Base-by-base conservation (phyloP, 2,797 vertebrate genomes). In the Gallinago stenura region DNA sequence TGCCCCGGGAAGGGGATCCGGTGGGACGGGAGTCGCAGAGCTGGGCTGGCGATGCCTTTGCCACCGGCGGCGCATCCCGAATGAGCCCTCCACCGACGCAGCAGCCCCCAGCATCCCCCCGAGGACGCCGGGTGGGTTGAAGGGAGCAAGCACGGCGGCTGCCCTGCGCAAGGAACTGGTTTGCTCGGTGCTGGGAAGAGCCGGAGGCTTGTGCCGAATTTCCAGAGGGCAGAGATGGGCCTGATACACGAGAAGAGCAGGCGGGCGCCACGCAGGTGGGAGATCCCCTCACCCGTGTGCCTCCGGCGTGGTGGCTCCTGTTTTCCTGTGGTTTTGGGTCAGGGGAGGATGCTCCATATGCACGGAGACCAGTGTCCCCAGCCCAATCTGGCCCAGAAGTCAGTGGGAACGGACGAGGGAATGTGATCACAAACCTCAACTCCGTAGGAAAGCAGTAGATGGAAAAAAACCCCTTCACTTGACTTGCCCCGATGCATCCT, bases 41-140 rank as follows among this genome's bases (percentile, higher is more conserved):
- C 79, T 6, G 7, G 71, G 76, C 54, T 72, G 61, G 85, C 1
- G 1, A 9, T 25, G 83, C 37, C 83, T 88, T 30, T 33, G 87
- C 56, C 7, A 1, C 10, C 0, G 5, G 33, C 0, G 2, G 46
- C 6, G 2, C 57, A 69, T 69, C 58, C 12, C 0, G 1, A 48
- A 4, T 31, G 68, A 79, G 33, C 37, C 56, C 48, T 33, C 11
- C 0, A 16, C 72, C 26, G 1, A 62, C 12, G 14, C 37, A 8
- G 19, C 37, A 3, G 51, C 88, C 64, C 3, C 1, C 57, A n/a
- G 83, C 15, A 0, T 51, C 50, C 25, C 82, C 37, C 15, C 10
- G 1, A 48, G 86, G 85, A 21, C 30, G 20, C 61, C 4, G 62
- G 10, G 16, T 51, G 15, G 31, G 61, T 12, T 0, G 7, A 48